phyloP scores from a whole-genome alignment of 2,888 invertebrate genomes.

The Acrobasis repandana region DNA sequence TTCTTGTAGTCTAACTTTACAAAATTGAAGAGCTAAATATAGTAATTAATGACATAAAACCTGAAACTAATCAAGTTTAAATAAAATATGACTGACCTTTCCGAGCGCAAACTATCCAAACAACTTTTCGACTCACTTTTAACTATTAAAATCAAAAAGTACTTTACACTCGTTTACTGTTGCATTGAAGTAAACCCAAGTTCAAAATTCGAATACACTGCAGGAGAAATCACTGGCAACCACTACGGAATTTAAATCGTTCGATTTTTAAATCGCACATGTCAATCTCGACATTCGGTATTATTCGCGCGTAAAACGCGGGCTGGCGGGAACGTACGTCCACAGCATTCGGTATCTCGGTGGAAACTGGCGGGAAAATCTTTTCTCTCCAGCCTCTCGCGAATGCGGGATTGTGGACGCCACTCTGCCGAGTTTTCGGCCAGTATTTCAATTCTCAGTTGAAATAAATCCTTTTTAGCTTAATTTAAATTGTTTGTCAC shows the following conservation, averaged over 20 bases:
- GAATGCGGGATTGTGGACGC: constrained; percentile 15
- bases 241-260: constrained; percentile 11
- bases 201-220: neutral
- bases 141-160: neutral
- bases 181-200: neutral
- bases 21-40: too few species aligned
- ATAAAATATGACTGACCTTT: constrained; percentile 5
- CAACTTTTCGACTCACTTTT: constrained; percentile 3
- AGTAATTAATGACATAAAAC: too few species aligned
- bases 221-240: constrained; percentile 9
- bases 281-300: constrained; percentile 15
- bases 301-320: constrained; percentile 19
- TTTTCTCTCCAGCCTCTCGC: constrained; percentile 29
- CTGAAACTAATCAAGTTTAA: neutral
- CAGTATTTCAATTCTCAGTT: constrained; percentile 2
- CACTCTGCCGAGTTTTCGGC: neutral
- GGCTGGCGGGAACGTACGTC: constrained; percentile 35
- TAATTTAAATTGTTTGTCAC: neutral
- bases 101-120: constrained; percentile 7
- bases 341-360: constrained; percentile 45
- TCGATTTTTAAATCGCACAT: constrained; percentile 21
- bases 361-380: constrained; percentile 58
- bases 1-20: too few species aligned
- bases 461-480: constrained; percentile 1
- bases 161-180: neutral